Base-by-base conservation (phyloP, 1,140 invertebrate species). In the Phymorhynchus buccinoides region DNA sequence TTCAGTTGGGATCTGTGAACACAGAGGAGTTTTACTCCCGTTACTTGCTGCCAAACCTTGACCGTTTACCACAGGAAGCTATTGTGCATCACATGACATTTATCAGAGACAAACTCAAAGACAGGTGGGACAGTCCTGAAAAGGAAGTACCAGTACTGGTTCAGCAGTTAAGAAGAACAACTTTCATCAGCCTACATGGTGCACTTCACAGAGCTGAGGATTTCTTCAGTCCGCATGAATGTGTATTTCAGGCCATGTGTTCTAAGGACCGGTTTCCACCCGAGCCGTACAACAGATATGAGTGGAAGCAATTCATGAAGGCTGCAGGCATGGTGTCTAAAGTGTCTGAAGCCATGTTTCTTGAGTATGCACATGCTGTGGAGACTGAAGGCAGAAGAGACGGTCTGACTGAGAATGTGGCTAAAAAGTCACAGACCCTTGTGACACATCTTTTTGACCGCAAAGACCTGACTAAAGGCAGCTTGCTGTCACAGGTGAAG, bases 401-500 rank as follows among this genome's bases (percentile, higher is more conserved):
- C 3, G 44, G 42, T 14, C 30, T 83, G 27, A 30, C 56, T 39
- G 30, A 1, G 16, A 30, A 68, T 27, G 62, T 71, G 9, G 30
- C 62, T 30, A n/a, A 30, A 6, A 68, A 68, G 39, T 83, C 62
- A 16, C 39, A n/a, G 41, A 71, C 39, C 71, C 81, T 83, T 73
- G 66, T 83, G 1, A 22, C 18, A 7, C 66, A 83, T 44, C n/a
- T 83, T 3, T 83, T 83, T 41, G 2, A 3, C 0, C 56, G 39
- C 14, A 1, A 71, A 0, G 3, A 42, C 4, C 48, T 83, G 39
- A 32, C 27, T 1, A 1, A 41, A 1, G 32, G 27, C 48, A 32
- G 32, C 18, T 18, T 87, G 0, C 81, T 88, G 22, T 12, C 32
- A 3, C 18, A 27, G 42, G 62, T 89, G 16, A 71, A 56, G 30